Percentiles rank a stretch among this genome's conserved stretches.
Conservation (phyloP, 2,797 vertebrate species). For the Trachurus trachurus region DNA sequence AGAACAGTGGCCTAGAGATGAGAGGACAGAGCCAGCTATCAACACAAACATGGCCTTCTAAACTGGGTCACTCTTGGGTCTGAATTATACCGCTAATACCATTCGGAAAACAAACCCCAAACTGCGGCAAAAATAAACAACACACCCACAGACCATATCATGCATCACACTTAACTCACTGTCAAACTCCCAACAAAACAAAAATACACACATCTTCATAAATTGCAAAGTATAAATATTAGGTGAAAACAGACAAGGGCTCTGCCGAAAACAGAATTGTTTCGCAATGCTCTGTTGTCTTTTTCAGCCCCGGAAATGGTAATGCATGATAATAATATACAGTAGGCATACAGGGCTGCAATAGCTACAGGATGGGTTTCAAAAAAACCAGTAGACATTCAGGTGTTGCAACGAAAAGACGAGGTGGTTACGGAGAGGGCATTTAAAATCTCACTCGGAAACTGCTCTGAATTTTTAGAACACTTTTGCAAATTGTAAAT, state of each 20-base stretch:
- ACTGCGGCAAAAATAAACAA: slow-evolving; percentile 37
- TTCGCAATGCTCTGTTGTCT: slow-evolving; percentile 47
- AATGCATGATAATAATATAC: slow-evolving; percentile 75
- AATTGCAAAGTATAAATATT: slow-evolving; percentile 50
- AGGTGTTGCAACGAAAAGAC: slow-evolving; percentile 8
- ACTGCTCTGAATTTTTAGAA: slow-evolving; percentile 19
- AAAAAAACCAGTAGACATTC: slow-evolving; percentile 44
- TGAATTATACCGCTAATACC: slow-evolving; percentile 46
- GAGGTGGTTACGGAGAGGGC: slow-evolving; percentile 11
- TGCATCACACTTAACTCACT: slow-evolving; percentile 27
- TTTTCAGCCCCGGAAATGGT: slow-evolving; percentile 48
- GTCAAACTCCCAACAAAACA: slow-evolving; percentile 1
- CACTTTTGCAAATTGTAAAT: slow-evolving; percentile 9
- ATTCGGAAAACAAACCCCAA: slow-evolving; percentile 46
- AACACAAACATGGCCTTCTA: slow-evolving; percentile 67
- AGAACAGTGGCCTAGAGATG: slow-evolving; percentile 80
- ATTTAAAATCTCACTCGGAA: slow-evolving; percentile 26
- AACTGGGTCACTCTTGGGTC: slow-evolving; percentile 65
- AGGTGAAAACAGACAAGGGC: slow-evolving; percentile 47
- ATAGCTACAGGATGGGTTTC: slow-evolving; percentile 40
- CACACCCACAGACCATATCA: slow-evolving; percentile 41
- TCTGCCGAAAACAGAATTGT: slow-evolving; percentile 35
- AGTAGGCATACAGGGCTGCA: slow-evolving; percentile 49
- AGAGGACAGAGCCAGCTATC: slow-evolving; percentile 71
- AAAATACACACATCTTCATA: slow-evolving; percentile 15